Conservation (phyloP, 53 echinoderm and acorn worm genomes). For the Temnopleurus reevesii region DNA sequence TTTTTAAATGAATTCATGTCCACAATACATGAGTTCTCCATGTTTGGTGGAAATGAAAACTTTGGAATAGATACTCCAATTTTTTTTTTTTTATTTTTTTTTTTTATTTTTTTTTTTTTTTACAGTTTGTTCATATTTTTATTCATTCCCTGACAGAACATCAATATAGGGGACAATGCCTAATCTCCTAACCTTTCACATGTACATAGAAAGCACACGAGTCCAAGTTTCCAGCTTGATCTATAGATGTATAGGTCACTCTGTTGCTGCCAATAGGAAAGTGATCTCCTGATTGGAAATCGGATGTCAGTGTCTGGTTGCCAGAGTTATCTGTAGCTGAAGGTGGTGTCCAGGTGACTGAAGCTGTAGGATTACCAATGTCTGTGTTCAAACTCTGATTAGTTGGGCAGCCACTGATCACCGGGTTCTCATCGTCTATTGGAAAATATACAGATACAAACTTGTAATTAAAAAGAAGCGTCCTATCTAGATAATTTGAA, state of each 20-base stretch:
- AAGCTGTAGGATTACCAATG: background rate
- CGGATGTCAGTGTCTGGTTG: background rate
- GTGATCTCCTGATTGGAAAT: background rate
- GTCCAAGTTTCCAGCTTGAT: background rate
- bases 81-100: too few species aligned
- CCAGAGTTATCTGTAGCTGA: background rate
- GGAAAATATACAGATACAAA: too few species aligned
- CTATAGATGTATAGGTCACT: background rate
- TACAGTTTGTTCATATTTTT: too few species aligned
- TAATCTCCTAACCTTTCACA: background rate
- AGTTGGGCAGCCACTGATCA: slow-evolving; percentile 48
- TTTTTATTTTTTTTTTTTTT: too few species aligned
- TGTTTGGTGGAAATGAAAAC: too few species aligned
- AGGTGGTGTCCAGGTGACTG: slow-evolving; percentile 22
- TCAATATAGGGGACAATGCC: too few species aligned
- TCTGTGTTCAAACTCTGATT: slow-evolving; percentile 14
- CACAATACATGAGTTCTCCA: too few species aligned
- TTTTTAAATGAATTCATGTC: too few species aligned
- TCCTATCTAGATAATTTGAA: too few species aligned
- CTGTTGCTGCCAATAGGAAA: background rate
- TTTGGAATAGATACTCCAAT: too few species aligned
- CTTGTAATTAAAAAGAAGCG: too few species aligned
- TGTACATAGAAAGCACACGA: background rate
- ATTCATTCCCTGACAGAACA: too few species aligned
- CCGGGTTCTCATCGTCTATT: slow-evolving; percentile 59